A percentile compares a stretch with the other conserved stretches of the same genome.
Conservation (phyloP, 1,140 invertebrate species). For the Drosophila obscura region DNA sequence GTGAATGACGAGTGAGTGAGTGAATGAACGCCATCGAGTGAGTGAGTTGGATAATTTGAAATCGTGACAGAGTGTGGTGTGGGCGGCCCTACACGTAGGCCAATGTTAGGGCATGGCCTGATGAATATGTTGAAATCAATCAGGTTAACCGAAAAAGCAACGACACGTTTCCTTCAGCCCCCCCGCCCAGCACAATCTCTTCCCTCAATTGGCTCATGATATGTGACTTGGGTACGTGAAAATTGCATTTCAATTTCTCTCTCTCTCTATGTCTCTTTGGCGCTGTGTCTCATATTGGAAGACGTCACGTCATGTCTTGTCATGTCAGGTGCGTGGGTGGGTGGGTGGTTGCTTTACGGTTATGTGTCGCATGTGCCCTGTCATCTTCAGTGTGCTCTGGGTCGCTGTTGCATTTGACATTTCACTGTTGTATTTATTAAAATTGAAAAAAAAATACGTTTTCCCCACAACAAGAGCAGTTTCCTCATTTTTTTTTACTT, state of each 20-base stretch:
- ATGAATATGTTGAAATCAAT: slow-evolving; percentile 75
- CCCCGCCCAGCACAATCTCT: not conserved
- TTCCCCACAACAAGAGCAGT: slow-evolving; percentile 19
- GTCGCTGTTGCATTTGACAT: slow-evolving; percentile 41
- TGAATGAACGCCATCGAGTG: slow-evolving; percentile 32
- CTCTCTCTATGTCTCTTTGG: not conserved
- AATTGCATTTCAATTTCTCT: slow-evolving; percentile 67
- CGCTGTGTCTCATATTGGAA: slow-evolving; percentile 8
- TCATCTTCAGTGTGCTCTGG: slow-evolving; percentile 20
- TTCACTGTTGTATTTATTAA: slow-evolving; percentile 45
- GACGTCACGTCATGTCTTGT: slow-evolving; percentile 43
- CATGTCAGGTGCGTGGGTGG: slow-evolving; percentile 31
- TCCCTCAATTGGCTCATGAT: slow-evolving; percentile 50
- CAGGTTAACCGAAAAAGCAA: slow-evolving; percentile 59
- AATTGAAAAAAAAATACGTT: not conserved
- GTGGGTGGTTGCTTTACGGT: not conserved
- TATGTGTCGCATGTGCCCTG: slow-evolving; percentile 21
- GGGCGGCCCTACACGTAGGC: not conserved
- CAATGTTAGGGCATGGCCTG: slow-evolving; percentile 25
- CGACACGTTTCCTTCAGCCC: slow-evolving; percentile 23
- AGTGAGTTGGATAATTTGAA: slow-evolving; percentile 12
- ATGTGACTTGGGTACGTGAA: slow-evolving; percentile 72
- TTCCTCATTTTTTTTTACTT: slow-evolving; percentile 14
- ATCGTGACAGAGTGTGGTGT: not conserved
- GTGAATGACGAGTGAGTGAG: not conserved